phyloP scores from a whole-genome alignment of 1,140 invertebrate species.

The Ips nitidus region DNA sequence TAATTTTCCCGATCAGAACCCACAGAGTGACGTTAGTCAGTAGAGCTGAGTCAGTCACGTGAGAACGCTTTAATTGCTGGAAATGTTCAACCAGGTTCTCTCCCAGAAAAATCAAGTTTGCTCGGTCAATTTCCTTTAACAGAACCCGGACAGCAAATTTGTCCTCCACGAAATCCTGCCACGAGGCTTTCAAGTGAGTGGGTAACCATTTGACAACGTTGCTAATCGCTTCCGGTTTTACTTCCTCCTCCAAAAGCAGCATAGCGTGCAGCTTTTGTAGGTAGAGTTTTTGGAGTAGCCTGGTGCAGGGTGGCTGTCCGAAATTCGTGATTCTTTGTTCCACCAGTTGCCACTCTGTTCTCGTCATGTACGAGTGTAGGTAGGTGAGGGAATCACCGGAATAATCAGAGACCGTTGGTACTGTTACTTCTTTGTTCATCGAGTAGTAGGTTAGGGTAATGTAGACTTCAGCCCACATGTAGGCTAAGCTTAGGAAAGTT shows the following conservation, averaged over 20 bases:
- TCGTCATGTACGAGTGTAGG: conserved; percentile 46
- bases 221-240: conserved; percentile 39
- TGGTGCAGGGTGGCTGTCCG: conserved; percentile 46
- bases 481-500: conserved; percentile 46
- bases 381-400: conserved; percentile 43
- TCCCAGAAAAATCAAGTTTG: conserved; percentile 17
- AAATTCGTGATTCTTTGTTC: conserved; percentile 51
- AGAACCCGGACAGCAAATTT: conserved; percentile 42
- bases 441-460: conserved; percentile 45
- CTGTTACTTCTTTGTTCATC: conserved; percentile 34
- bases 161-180: conserved; percentile 42
- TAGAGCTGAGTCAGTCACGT: conserved; percentile 31
- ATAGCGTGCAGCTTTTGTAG: conserved; percentile 46
- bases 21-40: conserved; percentile 36
- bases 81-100: conserved; percentile 33
- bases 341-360: conserved; percentile 47
- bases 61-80: conserved; percentile 8
- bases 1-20: conserved; percentile 39
- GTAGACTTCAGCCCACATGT: conserved; percentile 47
- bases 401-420: conserved; percentile 36
- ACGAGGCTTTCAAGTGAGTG: conserved; percentile 40
- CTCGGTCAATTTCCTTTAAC: conserved; percentile 40
- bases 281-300: conserved; percentile 42
- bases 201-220: conserved; percentile 39
- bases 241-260: conserved; percentile 40